Percentiles rank a stretch among this genome's conserved stretches.
phyloP scores from a whole-genome alignment of 2,113 vertebrate genomes.

The Puntigrus tetrazona region DNA sequence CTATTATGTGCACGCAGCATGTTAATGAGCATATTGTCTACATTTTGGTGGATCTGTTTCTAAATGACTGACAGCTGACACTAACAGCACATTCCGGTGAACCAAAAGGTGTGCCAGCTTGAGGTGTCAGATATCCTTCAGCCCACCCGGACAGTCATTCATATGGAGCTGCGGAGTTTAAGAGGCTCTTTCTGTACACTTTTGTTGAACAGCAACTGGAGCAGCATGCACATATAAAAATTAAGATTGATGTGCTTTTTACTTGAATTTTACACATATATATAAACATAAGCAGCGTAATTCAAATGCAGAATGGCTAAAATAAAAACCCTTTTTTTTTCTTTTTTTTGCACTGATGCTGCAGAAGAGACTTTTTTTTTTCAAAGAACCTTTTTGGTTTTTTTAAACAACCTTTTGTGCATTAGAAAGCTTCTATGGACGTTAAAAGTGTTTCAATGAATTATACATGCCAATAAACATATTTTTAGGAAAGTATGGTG shows the following conservation, averaged over 20 bases:
- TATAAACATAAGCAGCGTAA: background rate
- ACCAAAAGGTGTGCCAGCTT: constrained; percentile 12
- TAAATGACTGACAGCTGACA: constrained; percentile 16
- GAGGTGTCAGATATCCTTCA: constrained; percentile 35
- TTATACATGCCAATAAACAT: no score
- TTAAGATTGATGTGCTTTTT: no score
- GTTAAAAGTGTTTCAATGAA: no score
- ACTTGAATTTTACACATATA: no score
- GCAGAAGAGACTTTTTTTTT: no score
- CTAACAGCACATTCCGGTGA: background rate
- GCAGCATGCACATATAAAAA: background rate
- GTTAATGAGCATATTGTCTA: constrained; percentile 35
- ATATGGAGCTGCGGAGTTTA: background rate
- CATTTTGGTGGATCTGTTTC: constrained; percentile 32
- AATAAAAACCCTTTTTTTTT: no score
- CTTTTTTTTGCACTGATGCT: no score
- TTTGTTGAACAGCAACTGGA: constrained; percentile 1
- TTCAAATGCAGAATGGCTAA: background rate
- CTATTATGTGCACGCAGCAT: background rate
- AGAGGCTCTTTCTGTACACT: background rate
- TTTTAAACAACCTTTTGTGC: no score
- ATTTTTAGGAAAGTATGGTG: no score
- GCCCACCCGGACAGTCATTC: constrained; percentile 26
- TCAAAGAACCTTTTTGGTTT: no score
- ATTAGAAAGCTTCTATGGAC: no score